Conservation (phyloP, 1,140 invertebrate species). For the Listronotus bonariensis region DNA sequence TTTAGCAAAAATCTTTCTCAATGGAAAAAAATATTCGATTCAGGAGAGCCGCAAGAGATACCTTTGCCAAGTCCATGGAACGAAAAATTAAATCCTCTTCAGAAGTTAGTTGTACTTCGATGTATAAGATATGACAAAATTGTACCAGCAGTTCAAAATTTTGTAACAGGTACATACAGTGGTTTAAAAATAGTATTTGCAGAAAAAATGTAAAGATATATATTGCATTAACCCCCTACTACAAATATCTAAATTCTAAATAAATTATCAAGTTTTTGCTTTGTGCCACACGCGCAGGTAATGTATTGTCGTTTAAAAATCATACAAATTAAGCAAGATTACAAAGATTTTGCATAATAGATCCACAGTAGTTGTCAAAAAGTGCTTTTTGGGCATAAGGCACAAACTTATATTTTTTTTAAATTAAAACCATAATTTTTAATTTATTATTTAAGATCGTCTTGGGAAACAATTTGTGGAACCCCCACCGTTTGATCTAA, state of each 20-base stretch:
- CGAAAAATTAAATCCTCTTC: constrained; percentile 67
- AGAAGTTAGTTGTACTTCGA: constrained; percentile 78
- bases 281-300: no score
- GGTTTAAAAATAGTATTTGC: no score
- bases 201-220: not conserved
- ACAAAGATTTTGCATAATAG: no score
- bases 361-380: no score
- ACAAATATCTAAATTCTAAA: no score
- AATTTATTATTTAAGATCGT: constrained; percentile 56
- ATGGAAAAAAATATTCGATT: constrained; percentile 81
- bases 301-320: no score
- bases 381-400: no score
- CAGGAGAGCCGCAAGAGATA: constrained; percentile 68
- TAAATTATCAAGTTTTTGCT: no score
- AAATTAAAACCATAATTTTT: no score
- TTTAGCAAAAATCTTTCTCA: constrained; percentile 61
- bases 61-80: constrained; percentile 72
- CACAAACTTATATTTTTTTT: no score
- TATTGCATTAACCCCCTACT: not conserved
- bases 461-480: constrained; percentile 84
- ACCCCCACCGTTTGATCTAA: constrained; percentile 86
- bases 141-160: constrained; percentile 78
- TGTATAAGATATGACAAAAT: constrained; percentile 89
- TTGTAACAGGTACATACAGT: constrained; percentile 70
- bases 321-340: no score